Evolutionary conservation across 2,888 invertebrate genomes (phyloP), one percentile per base, ranked within the genome.

Genomic region (Phortica okadai): DNA sequence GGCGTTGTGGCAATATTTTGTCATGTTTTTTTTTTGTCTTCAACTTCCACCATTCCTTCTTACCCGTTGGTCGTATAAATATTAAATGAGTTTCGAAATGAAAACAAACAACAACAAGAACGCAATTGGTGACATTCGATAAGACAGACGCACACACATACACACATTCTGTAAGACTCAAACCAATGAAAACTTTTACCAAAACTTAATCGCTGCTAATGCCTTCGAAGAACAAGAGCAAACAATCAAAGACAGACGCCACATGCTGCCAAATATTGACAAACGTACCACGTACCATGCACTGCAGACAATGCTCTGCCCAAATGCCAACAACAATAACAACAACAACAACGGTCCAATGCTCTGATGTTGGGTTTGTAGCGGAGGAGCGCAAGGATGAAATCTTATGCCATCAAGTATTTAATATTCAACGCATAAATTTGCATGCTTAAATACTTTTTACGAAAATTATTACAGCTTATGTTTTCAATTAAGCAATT

Each of bases 401-500:
- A 10, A n/a, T 62, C 42, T 11, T 7, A 16, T 25, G 70, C 11
- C 70, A 72, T 56, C 25, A 21, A 59, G 25, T 21, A 59, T 59
- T 75, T 75, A 58, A 69, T 44, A 62, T 69, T 67, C 77, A 74
- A 64, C 78, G 81, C 80, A 83, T 81, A 85, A 86, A 86, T 86
- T 86, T 85, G 80, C 85, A 86, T 86, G 85, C 78, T 82, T 80
- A 80, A 80, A 80, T 77, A 79, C 82, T 75, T 77, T 75, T 44
- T 74, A 69, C 62, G 41, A 78, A 77, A 85, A 82, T 87, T 85
- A 87, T 83, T 82, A 81, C 82, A 83, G 87, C 86, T 87, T 87
- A 87, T 85, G 85, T 84, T 86, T 83, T 87, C 87, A 87, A 87
- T 87, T 87, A 87, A 84, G 84, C 83, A 84, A 81, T 87, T 85